Conservation (phyloP, 2,888 invertebrate genomes). For the Serrognathus titanus region DNA sequence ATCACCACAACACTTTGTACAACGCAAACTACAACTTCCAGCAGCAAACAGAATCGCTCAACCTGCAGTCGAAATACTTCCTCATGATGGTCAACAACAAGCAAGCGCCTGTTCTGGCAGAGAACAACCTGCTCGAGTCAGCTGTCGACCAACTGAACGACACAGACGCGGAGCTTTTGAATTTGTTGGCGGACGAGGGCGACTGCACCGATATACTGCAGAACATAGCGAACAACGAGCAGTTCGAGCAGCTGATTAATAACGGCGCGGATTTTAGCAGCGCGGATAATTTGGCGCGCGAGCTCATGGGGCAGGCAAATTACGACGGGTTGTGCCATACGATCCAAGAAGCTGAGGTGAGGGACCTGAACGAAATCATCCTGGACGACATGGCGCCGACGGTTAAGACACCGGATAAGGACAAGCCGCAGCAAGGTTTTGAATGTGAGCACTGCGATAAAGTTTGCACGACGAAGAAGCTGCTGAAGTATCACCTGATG, state of each 20-base stretch:
- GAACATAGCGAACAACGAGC: conserved; percentile 43
- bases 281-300: conserved; percentile 17
- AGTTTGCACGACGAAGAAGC: conserved; percentile 38
- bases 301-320: not conserved
- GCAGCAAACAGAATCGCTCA: conserved; percentile 14
- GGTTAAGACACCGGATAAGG: too few relatives aligned
- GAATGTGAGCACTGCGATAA: conserved; percentile 42
- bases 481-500: conserved; percentile 41
- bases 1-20: conserved; percentile 32
- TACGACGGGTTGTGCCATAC: not conserved
- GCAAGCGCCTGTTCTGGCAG: conserved; percentile 19
- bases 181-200: conserved; percentile 42
- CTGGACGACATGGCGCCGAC: too few relatives aligned
- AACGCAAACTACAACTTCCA: conserved; percentile 30
- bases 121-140: conserved; percentile 34
- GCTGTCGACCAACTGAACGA: conserved; percentile 42
- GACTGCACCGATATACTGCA: conserved; percentile 43
- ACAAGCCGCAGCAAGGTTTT: conserved; percentile 3
- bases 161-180: conserved; percentile 41
- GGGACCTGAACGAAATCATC: too few relatives aligned
- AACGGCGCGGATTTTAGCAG: conserved; percentile 20
- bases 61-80: conserved; percentile 33
- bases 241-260: conserved; percentile 40
- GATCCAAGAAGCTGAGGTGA: not conserved
- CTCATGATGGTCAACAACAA: conserved; percentile 34